These are phyloP conservation scores for Dione juno DNA, from an alignment of 2,888 invertebrate species.

Conservation along the genomic window DNA sequence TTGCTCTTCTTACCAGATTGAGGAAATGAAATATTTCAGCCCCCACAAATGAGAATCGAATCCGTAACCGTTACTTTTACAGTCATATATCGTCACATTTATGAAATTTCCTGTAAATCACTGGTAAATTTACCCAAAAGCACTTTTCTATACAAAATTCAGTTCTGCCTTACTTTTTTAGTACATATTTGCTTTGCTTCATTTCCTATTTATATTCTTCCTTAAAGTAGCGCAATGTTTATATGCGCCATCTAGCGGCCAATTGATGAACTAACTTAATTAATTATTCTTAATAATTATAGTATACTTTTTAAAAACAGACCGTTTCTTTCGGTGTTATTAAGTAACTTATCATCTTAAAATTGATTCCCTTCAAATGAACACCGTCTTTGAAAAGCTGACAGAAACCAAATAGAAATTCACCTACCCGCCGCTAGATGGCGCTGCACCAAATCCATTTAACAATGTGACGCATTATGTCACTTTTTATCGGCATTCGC, in stretches of 20 bases:
- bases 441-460: slow-evolving; percentile 49
- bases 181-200: background rate
- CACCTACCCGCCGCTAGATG: slow-evolving; percentile 58
- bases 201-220: background rate
- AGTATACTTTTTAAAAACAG: too few relatives aligned
- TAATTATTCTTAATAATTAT: too few relatives aligned
- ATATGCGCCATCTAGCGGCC: slow-evolving; percentile 54
- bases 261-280: slow-evolving; percentile 55
- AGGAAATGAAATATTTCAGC: too few relatives aligned
- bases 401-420: slow-evolving; percentile 19
- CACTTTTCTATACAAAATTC: background rate
- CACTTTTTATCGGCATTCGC: slow-evolving; percentile 45
- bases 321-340: too few relatives aligned
- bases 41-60: too few relatives aligned
- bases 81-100: too few relatives aligned
- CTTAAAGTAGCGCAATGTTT: background rate
- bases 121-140: too few relatives aligned
- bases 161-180: background rate
- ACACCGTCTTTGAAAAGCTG: background rate
- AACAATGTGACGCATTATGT: slow-evolving; percentile 50
- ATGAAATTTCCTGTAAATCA: too few relatives aligned
- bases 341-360: too few relatives aligned
- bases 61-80: too few relatives aligned
- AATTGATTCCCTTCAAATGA: too few relatives aligned
- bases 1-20: too few relatives aligned